Base-by-base conservation (phyloP, 2,888 invertebrate genomes). In the Microplitis manilae region DNA sequence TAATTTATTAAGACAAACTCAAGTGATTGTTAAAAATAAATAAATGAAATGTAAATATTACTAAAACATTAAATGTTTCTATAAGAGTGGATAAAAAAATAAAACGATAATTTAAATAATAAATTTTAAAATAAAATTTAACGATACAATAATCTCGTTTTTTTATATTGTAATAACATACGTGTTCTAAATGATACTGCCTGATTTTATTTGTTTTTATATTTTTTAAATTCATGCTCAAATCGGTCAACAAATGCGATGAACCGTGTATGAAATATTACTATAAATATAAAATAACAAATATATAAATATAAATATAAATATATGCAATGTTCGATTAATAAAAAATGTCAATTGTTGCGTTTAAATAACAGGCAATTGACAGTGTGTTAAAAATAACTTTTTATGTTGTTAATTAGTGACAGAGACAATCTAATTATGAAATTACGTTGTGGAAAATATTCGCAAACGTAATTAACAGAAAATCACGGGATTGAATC, bases 361-460 rank as follows among this genome's bases (percentile, higher is more conserved):
- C 13, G 1, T 50, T 50, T 50, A 50, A 8, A 50, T 50, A 9
- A 13, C 50, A 50, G 50, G 13, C 50, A 50, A 50, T 13, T 50
- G 50, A 50, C 50, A 50, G 50, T 8, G 50, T 60, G 9, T 6
- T 15, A 30, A 60, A 59, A 38, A 60, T 20, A 8, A 30, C n/a
- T n/a, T 17, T 39, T 38, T 17, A 30, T 13, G 39, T 38, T 67
- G 67, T 38, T 13, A 67, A 67, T 67, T 67, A 20, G 71, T 39
- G 71, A 61, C 20, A 70, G 38, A 5, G 62, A 72, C 62, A 72
- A 62, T 60, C 30, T 70, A 30, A 40, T 15, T 17, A 41, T 70
- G 70, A 59, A 39, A 20, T 20, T 50, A 13, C 13, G 50, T 8
- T 50, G 50, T 13, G 8, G 50, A 50, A 13, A 71, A 71, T 71